Evolutionary conservation across 2,113 vertebrate genomes (phyloP), one percentile per base, ranked within the genome.

Genomic region (Hiodon tergisus): DNA sequence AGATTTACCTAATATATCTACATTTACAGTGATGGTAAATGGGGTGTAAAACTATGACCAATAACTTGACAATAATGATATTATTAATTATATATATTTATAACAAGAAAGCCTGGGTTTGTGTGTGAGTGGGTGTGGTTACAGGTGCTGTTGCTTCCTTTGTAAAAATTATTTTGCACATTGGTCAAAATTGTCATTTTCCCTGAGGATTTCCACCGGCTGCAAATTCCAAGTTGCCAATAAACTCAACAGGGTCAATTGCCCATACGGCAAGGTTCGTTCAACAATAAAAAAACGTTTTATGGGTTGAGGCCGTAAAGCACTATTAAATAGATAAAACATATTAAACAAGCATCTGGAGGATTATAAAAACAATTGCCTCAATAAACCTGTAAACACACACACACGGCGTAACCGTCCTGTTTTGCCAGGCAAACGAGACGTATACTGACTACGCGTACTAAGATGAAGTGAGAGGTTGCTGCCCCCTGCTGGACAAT

Each of bases 301-400:
- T 66, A 73, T 73, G 72, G 72, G 51, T 52, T 73, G 72, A 13
- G 72, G 16, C 60, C 47, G 11, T 62, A 73, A 66, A 73, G 52
- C 61, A 31, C 51, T 62, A 66, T 53, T 63, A 66, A 66, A 73
- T 66, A 65, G 61, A 66, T 73, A 66, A 73, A 73, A 65, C 17
- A 73, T 55, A 52, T 73, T 17, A 66, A 53, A 65, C 9, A 17
- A 61, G 60, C 61, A 65, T 62, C 72, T 65, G 51, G 72, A 65
- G 72, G 60, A 63, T 52, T n/a, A 54, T 63, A 73, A 63, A 73
- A 73, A 65, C 4, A 62, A 73, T 66, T 65, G 72, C 61, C 17
- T 73, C 72, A 3, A 14, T 55, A 66, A 73, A 59, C 11, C 51
- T 53, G 55, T 51, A 73, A 66, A 73, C 61, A 73, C 72, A 50